phyloP scores from a whole-genome alignment of 2,113 vertebrate species.

The Malurus alboscapulatus region DNA sequence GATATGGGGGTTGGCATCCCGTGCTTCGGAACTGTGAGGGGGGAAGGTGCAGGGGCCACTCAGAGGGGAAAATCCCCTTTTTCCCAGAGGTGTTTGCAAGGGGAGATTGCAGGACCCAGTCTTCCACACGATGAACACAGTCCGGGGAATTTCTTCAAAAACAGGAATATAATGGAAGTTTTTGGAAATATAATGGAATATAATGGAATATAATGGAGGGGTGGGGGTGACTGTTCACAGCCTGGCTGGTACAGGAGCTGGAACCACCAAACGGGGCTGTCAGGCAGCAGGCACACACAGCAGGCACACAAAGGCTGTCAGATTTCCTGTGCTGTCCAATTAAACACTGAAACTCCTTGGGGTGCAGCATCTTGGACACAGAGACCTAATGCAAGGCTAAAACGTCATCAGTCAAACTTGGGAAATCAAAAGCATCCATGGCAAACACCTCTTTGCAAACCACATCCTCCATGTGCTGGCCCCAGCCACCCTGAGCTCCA shows the following conservation, averaged over 20 bases:
- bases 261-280: accelerated
- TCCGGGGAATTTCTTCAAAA: neutral
- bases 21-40: neutral
- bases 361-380: accelerated
- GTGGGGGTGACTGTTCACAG: accelerated
- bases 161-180: neutral
- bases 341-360: neutral
- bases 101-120: neutral
- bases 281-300: neutral
- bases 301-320: neutral
- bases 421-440: neutral
- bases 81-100: neutral
- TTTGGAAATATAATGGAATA: neutral
- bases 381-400: neutral
- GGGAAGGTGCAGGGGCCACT: neutral
- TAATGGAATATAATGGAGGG: too few species aligned
- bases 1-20: neutral
- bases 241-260: neutral
- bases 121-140: accelerated
- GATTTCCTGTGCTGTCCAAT: neutral
- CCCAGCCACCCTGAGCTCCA: accelerated
- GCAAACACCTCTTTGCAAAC: neutral
- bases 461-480: accelerated
- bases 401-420: neutral
- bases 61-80: neutral